phyloP scores from a whole-genome alignment of 2,113 vertebrate genomes.

The Brachyistius frenatus region DNA sequence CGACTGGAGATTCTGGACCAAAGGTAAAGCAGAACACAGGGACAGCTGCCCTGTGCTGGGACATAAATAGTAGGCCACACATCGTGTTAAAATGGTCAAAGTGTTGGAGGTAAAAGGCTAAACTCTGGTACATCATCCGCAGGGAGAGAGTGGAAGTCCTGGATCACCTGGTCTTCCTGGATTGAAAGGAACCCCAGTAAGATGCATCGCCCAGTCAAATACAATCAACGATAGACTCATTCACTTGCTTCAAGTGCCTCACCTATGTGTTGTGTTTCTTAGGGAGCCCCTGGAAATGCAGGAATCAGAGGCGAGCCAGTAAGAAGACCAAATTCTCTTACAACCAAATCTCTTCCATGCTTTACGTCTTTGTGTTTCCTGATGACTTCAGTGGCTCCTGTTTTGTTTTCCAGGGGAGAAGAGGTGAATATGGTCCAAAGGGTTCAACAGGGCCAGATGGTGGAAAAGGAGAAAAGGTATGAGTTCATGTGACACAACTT shows the following conservation, averaged over 20 bases:
- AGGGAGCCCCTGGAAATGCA: slow-evolving; percentile 62
- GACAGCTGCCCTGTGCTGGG: background rate
- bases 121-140: slow-evolving; percentile 43
- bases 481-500: background rate
- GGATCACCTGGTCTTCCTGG: slow-evolving; percentile 81
- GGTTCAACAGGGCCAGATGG: slow-evolving; percentile 75
- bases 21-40: slow-evolving; percentile 65
- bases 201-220: slow-evolving; percentile 8
- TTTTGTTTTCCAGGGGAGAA: slow-evolving; percentile 78
- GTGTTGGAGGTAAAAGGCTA: slow-evolving; percentile 16
- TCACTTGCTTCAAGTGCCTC: slow-evolving; percentile 1
- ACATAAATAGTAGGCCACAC: background rate
- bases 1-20: slow-evolving; percentile 68
- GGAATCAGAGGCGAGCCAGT: slow-evolving; percentile 79
- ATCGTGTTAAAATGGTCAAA: background rate
- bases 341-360: background rate
- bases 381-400: slow-evolving; percentile 1
- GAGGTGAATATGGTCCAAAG: slow-evolving; percentile 83
- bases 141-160: slow-evolving; percentile 83
- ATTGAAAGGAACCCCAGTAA: slow-evolving; percentile 77
- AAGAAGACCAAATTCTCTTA: slow-evolving; percentile 45
- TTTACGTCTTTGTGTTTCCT: slow-evolving; percentile 6
- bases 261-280: slow-evolving; percentile 41
- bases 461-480: slow-evolving; percentile 79
- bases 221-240: background rate